phyloP scores from a whole-genome alignment of 2,797 vertebrate species.

The Sylvilagus floridanus region DNA sequence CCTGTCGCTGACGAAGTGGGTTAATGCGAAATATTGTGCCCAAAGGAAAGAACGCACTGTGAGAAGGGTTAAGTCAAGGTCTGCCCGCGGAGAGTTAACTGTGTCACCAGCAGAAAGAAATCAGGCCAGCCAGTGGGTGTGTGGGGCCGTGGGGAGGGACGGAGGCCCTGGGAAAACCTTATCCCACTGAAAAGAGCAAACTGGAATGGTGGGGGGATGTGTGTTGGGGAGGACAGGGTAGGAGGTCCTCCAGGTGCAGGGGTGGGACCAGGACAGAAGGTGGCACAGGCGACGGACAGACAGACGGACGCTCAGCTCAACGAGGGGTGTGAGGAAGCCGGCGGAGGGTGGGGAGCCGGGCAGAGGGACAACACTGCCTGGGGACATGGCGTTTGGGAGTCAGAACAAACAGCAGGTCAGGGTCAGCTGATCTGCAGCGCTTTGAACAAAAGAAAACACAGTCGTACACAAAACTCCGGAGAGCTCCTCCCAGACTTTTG shows the following conservation, averaged over 20 bases:
- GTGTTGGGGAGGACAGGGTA: neutral
- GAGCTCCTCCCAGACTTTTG: conserved; percentile 70
- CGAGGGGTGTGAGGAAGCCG: conserved; percentile 42
- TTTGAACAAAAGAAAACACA: conserved; percentile 76
- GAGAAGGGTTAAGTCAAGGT: conserved; percentile 78
- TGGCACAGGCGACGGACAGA: neutral
- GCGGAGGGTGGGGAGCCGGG: conserved; percentile 69
- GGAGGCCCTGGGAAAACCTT: neutral
- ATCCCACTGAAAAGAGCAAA: neutral
- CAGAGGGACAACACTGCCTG: conserved; percentile 68
- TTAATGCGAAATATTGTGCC: conserved; percentile 81
- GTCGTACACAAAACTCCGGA: conserved; percentile 79
- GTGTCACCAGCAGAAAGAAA: conserved; percentile 80
- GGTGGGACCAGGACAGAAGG: conserved; percentile 44
- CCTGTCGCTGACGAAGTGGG: conserved; percentile 79
- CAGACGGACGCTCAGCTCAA: neutral
- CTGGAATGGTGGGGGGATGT: neutral
- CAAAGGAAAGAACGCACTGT: conserved; percentile 9
- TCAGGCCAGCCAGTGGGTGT: neutral
- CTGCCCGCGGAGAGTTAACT: conserved; percentile 60
- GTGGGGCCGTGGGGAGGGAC: neutral
- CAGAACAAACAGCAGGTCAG: conserved; percentile 65
- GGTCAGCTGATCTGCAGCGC: conserved; percentile 20
- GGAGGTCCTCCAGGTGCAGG: conserved; percentile 9
- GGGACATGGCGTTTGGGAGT: conserved; percentile 47